These are phyloP conservation scores for Dascillus cervinus DNA, from an alignment of 2,888 invertebrate genomes.

Conservation along the genomic window DNA sequence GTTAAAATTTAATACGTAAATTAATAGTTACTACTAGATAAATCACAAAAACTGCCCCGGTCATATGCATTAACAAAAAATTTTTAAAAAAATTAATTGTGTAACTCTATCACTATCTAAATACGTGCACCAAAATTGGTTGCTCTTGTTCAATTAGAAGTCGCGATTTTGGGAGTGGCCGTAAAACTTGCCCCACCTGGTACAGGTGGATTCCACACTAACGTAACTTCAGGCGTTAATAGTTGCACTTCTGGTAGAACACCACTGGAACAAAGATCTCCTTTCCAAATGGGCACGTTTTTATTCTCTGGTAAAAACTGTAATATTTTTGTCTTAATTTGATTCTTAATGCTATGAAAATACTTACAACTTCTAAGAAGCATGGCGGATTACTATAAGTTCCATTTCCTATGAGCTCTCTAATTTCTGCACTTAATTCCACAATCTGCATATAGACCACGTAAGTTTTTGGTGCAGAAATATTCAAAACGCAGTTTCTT, in stretches of 20 bases:
- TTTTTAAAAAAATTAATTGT: too few relatives aligned
- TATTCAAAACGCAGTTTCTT: too few relatives aligned
- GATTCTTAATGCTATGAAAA: neutral
- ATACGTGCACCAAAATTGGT: too few relatives aligned
- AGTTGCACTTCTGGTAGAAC: conserved; percentile 27
- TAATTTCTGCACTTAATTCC: conserved; percentile 12
- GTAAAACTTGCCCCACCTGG: too few relatives aligned
- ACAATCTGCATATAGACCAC: conserved; percentile 29
- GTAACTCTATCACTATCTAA: too few relatives aligned
- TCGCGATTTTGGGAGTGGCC: too few relatives aligned
- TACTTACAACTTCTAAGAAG: conserved; percentile 29
- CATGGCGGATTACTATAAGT: conserved; percentile 20
- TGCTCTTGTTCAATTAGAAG: too few relatives aligned
- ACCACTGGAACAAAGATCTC: conserved; percentile 28
- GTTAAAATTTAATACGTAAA: too few relatives aligned
- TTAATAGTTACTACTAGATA: too few relatives aligned
- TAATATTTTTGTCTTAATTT: conserved; percentile 1
- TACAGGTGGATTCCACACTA: conserved; percentile 33
- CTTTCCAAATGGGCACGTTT: conserved; percentile 28
- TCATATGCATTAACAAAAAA: too few relatives aligned
- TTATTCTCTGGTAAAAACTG: conserved; percentile 28
- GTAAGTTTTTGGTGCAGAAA: conserved; percentile 30
- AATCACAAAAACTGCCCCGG: too few relatives aligned
- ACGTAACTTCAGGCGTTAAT: conserved; percentile 26
- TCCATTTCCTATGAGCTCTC: conserved; percentile 12